Base-by-base conservation (phyloP, 2,888 invertebrate species). In the Eupithecia exiguata region DNA sequence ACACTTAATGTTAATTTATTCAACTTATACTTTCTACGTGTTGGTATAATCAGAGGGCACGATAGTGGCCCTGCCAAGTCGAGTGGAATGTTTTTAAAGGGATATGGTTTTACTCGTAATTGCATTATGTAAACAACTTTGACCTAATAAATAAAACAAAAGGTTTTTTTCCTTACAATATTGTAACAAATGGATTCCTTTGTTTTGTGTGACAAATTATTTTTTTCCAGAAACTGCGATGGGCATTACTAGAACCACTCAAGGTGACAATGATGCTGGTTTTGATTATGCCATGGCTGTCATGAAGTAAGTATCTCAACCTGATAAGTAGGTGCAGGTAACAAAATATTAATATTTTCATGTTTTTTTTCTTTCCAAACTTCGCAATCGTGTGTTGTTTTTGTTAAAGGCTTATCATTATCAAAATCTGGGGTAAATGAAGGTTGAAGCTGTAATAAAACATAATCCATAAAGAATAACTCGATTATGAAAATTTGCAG, bases 231-330 rank as follows among this genome's bases (percentile, higher is more conserved):
- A 97, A 91, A 97, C 97, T 30, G 97, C 97, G 0, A 97, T 97
- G 97, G 97, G 97, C 30, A 96, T 97, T 0, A 96, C 96, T 69
- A 97, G 96, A 84, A 95, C 95, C 78, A 96, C 96, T 49, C 96
- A 97, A 89, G 95, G 66, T 25, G 40, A 40, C 18, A 62, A 96
- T 84, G 95, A 95, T 87, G 91, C 95, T 81, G 97, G 97, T 58
- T 97, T 96, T 83, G 97, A 97, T 84, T 97, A 97, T 84, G 97
- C 97, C 3, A 96, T 97, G 96, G 97, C 97, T 73, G 97, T 97
- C 0, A 97, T 97, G 96, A 97, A 97, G 91, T 94, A 82, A 88
- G 72, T 69, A 36, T 1, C 9, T 61, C 5, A 14, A 61, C 6
- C 10, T 61, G 16, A 30, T 16, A 4, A 30, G 30, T 30, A 61